Evolutionary conservation across 2,797 vertebrate species (phyloP).

Genomic region (Hirundo rustica): DNA sequence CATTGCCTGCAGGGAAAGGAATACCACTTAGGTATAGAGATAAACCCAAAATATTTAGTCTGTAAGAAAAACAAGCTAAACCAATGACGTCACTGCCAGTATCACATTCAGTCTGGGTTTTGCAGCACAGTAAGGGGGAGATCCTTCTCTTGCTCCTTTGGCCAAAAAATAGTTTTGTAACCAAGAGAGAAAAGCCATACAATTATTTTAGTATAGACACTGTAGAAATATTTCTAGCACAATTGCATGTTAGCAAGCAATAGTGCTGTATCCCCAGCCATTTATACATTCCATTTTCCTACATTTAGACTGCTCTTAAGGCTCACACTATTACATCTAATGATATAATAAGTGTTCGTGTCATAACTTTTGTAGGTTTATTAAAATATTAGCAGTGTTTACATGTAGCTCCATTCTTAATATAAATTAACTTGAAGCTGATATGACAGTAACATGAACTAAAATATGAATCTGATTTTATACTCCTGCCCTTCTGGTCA

Average conservation of each 20-base stretch:
- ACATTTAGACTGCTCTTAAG: rapidly evolving
- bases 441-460: not conserved
- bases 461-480: not conserved
- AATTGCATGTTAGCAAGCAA: not conserved
- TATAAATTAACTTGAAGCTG: not conserved
- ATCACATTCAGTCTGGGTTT: not conserved
- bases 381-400: not conserved
- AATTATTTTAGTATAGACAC: not conserved
- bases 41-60: not conserved
- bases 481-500: not conserved
- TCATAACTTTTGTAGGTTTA: not conserved
- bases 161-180: not conserved
- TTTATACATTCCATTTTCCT: not conserved
- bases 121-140: rapidly evolving
- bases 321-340: not conserved
- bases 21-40: not conserved
- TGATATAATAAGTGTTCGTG: not conserved
- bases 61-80: not conserved
- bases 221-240: not conserved
- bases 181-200: not conserved
- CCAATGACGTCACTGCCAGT: not conserved
- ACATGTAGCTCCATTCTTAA: not conserved
- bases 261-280: not conserved
- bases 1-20: not conserved
- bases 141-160: not conserved